Base-by-base conservation (phyloP, 1,140 invertebrate species). In the Monochamus saltuarius region DNA sequence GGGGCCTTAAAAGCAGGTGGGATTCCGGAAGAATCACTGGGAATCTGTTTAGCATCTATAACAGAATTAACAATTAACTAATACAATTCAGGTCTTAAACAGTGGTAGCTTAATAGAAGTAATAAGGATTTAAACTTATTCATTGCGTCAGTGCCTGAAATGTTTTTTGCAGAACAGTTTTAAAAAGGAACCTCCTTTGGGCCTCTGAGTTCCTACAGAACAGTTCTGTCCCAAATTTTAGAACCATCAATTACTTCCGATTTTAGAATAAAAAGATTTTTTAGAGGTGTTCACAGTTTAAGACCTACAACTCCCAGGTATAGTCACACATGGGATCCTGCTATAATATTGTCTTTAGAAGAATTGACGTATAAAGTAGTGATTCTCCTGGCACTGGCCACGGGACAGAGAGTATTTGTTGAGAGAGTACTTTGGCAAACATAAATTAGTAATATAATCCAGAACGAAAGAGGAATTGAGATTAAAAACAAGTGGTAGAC, bases 381-480 rank as follows among this genome's bases (percentile, higher is more conserved):
- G 11, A 34, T 29, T n/a, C 49, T 51, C 11, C 11, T 51, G 1
- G 49, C 49, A 4, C 11, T 51, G 1, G 36, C 19, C 11, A 34
- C 49, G n/a, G 49, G 19, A 35, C 17, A 22, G 11, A 22, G 17
- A 17, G 29, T 51, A 36, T 6, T n/a, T n/a, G n/a, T n/a, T n/a
- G n/a, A n/a, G n/a, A n/a, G n/a, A n/a, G 34, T 4, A 51, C 49
- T 11, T 51, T 51, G 3, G 7, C 49, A 34, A 51, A 51, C 22
- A 51, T 51, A 34, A 36, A 51, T 51, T n/a, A 9, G n/a, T 9
- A 36, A 51, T 36, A 51, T 51, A 34, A 34, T 10, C 9, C 8
- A 34, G n/a, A 17, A 22, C 8, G 49, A 51, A 34, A 35, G 11
- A n/a, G 1, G 16, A 6, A 35, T 51, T 51, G 49, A 51, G n/a